These are phyloP conservation scores for Hydroisotoma schaefferi DNA, from an alignment of 2,888 invertebrate genomes.

Conservation along the genomic window DNA sequence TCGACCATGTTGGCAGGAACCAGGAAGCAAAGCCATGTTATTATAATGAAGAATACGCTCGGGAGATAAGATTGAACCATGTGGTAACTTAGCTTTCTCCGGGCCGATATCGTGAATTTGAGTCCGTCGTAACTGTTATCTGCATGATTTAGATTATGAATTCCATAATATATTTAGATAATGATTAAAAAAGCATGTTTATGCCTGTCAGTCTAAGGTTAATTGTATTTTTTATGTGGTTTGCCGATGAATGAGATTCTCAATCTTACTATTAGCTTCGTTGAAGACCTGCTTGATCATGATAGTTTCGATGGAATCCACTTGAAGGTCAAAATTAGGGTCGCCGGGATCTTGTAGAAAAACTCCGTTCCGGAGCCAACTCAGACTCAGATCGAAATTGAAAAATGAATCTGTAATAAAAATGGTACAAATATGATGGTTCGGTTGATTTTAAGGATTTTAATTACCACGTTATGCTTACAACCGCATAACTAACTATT, in stretches of 20 bases:
- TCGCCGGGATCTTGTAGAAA: slow-evolving; percentile 34
- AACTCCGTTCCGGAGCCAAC: slow-evolving; percentile 32
- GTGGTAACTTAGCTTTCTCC: slow-evolving; percentile 40
- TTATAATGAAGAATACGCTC: slow-evolving; percentile 42
- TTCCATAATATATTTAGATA: too few species aligned
- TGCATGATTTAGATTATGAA: slow-evolving; percentile 7
- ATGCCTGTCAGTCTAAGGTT: too few species aligned
- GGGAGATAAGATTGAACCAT: slow-evolving; percentile 42
- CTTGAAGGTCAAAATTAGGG: slow-evolving; percentile 34
- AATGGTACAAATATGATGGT: neutral
- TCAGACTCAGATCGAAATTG: slow-evolving; percentile 25
- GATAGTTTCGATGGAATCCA: slow-evolving; percentile 25
- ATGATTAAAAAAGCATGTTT: too few species aligned
- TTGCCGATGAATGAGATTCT: too few species aligned
- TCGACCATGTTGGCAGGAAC: slow-evolving; percentile 41
- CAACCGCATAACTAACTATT: neutral
- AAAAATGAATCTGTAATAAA: slow-evolving; percentile 30
- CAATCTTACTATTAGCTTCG: slow-evolving; percentile 22
- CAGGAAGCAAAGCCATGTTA: slow-evolving; percentile 44
- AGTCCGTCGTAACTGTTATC: slow-evolving; percentile 29
- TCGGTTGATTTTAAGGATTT: too few species aligned
- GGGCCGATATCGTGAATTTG: slow-evolving; percentile 20
- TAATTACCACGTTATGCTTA: neutral
- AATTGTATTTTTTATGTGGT: too few species aligned
- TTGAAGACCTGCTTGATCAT: slow-evolving; percentile 28